A percentile compares a stretch with the other conserved stretches of the same genome.
phyloP scores from a whole-genome alignment of 2,113 vertebrate genomes.

The Noctilio leporinus region DNA sequence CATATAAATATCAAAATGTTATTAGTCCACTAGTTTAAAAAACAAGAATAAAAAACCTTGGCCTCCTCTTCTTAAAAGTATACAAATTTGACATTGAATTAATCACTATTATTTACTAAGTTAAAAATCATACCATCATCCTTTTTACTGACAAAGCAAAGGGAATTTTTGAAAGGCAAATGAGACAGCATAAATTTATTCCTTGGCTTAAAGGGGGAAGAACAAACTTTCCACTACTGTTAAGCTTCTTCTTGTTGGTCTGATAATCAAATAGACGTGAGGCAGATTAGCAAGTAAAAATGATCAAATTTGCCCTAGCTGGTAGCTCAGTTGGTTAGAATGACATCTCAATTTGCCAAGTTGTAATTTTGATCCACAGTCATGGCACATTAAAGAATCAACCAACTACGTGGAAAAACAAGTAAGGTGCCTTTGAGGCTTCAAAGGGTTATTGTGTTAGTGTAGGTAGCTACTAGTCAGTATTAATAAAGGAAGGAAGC shows the following conservation, averaged over 20 bases:
- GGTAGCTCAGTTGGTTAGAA: too few species aligned
- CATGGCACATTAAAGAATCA: too few species aligned
- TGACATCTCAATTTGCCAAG: too few species aligned
- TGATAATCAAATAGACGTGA: background rate
- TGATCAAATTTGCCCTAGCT: background rate
- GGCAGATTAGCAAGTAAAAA: background rate
- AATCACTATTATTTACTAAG: background rate
- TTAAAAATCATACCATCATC: background rate
- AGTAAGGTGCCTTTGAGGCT: background rate
- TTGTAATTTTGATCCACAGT: too few species aligned
- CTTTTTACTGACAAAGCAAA: background rate
- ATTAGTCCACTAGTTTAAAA: slow-evolving; percentile 14
- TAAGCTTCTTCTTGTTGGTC: background rate
- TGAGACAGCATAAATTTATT: background rate
- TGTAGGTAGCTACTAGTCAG: too few species aligned
- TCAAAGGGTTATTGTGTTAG: background rate
- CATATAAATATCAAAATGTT: background rate
- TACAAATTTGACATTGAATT: background rate
- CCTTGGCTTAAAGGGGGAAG: background rate
- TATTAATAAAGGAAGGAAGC: too few species aligned
- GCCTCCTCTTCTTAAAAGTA: background rate
- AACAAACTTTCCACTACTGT: background rate
- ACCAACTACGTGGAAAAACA: too few species aligned
- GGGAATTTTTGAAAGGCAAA: slow-evolving; percentile 21
- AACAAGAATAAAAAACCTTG: background rate